phyloP scores from a whole-genome alignment of 2,888 invertebrate genomes.

The Machimus rusticus region DNA sequence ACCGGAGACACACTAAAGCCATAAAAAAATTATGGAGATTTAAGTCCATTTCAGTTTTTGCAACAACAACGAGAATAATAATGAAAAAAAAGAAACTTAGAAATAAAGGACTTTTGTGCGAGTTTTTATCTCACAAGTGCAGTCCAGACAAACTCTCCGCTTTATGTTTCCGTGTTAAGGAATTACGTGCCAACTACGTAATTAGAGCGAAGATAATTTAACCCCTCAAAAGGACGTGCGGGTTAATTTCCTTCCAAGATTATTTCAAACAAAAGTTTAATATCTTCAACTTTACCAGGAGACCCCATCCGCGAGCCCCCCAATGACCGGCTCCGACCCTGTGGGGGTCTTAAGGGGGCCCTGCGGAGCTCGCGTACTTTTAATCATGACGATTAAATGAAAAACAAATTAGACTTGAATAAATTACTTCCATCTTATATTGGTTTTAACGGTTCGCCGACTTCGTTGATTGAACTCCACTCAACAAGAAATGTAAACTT shows the following conservation, averaged over 20 bases:
- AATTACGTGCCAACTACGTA: conserved; percentile 27
- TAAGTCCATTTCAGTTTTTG: conserved; percentile 28
- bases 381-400: conserved; percentile 39
- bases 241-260: conserved; percentile 29
- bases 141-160: neutral
- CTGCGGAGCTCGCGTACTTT: neutral
- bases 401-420: conserved; percentile 40
- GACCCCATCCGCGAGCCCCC: neutral
- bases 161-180: neutral
- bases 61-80: neutral
- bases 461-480: conserved; percentile 30
- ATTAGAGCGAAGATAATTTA: conserved; percentile 26
- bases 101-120: neutral
- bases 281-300: neutral
- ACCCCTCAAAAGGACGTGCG: conserved; percentile 24
- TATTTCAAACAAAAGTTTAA: conserved; percentile 33
- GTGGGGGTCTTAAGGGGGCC: neutral
- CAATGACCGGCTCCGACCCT: neutral
- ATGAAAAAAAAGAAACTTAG: neutral
- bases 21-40: conserved; percentile 26
- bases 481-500: conserved; percentile 38
- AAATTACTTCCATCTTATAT: conserved; percentile 39
- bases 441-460: conserved; percentile 25
- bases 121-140: conserved; percentile 1
- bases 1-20: conserved; percentile 11